Conservation (phyloP, 2,113 vertebrate species). For the Proterorhinus semilunaris region DNA sequence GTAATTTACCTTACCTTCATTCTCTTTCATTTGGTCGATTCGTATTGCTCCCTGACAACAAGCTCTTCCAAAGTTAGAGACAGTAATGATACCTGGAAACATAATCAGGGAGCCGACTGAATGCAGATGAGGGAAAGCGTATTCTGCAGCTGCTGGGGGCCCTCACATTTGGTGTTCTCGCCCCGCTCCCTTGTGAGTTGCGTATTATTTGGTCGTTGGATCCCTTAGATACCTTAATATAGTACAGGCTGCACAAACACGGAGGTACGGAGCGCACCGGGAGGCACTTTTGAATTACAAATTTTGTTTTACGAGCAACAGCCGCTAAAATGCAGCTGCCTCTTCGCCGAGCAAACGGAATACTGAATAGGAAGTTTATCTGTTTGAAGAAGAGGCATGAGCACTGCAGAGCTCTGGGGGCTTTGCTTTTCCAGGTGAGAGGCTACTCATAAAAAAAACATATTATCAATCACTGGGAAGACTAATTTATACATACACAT, state of each 20-base stretch:
- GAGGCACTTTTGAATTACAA: conserved; percentile 5
- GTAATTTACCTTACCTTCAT: too few species aligned
- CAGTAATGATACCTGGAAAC: not conserved
- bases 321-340: conserved; percentile 5
- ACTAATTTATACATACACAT: too few species aligned
- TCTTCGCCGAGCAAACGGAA: not conserved
- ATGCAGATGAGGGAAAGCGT: conserved; percentile 51
- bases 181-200: conserved; percentile 16
- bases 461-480: too few species aligned
- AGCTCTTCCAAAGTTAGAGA: not conserved
- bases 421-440: not conserved
- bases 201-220: conserved; percentile 20
- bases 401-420: not conserved
- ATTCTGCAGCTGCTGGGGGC: conserved; percentile 37
- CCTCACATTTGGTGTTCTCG: conserved; percentile 24
- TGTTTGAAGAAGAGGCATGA: not conserved
- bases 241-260: conserved; percentile 9
- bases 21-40: not conserved
- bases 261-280: not conserved
- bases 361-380: not conserved
- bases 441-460: not conserved
- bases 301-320: conserved; percentile 5
- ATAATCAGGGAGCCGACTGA: conserved; percentile 29
- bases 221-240: conserved; percentile 28
- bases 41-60: not conserved